Base-by-base conservation (phyloP, 2,797 vertebrate species). In the Coreius guichenoti region DNA sequence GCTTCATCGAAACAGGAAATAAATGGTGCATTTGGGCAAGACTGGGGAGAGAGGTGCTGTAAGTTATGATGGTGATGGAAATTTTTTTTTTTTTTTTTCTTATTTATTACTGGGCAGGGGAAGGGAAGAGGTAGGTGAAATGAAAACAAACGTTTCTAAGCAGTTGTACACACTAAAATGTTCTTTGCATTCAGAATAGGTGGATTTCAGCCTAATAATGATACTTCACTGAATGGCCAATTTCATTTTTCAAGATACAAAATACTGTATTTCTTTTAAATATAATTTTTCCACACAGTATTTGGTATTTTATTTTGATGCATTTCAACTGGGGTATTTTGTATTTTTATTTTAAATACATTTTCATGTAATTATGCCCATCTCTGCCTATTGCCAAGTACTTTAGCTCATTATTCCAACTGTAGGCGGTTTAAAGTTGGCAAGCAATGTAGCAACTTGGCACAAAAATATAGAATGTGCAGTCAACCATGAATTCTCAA, bases 371-470 rank as follows among this genome's bases (percentile, higher is more conserved):
- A 26, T 26, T 63, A 63, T 63, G n/a, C n/a, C 5, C 26, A 29
- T 65, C 14, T 65, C 14, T 65, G 29, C 63, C 7, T 65, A 17
- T 31, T 65, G 14, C 29, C 74, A 76, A 76, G 3, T 54, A 33
- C 2, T 47, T 29, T 12, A 79, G 16, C 11, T 67, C 6, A 49
- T 80, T 39, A 58, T 77, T 77, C 43, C 21, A 31, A 13, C 39
- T 49, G 61, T 47, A 65, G 77, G 43, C 19, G n/a, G 61, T 31
- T 67, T n/a, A 69, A 14, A 68, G 29, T 69, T 70, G 65, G 65
- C 65, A 81, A 81, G 49, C 21, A 69, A 14, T n/a, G 14, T 33
- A 80, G 26, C 21, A 68, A 36, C 7, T 69, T 80, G 29, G 45
- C 19, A 68, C 8, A 51, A 17, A n/a, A 49, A 49, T 49, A 67